phyloP scores from a whole-genome alignment of 2,888 invertebrate species.

The Erebia aethiops region DNA sequence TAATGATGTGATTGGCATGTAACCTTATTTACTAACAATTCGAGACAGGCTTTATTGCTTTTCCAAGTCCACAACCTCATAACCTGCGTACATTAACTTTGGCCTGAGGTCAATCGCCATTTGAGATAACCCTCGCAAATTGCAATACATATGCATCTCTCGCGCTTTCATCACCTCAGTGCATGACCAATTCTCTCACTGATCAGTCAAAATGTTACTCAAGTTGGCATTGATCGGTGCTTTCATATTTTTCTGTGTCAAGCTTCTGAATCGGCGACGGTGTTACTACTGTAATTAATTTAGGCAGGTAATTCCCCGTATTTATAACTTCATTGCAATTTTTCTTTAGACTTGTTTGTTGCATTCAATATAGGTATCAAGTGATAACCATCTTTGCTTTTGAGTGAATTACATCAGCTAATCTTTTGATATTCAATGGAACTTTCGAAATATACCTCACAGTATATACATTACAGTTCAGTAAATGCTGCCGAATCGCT shows the following conservation, averaged over 20 bases:
- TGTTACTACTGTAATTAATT: slow-evolving; percentile 56
- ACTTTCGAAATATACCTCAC: neutral
- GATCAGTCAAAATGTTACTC: slow-evolving; percentile 62
- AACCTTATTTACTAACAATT: slow-evolving; percentile 43
- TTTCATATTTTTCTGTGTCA: slow-evolving; percentile 67
- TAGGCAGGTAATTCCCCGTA: slow-evolving; percentile 34
- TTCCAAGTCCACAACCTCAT: slow-evolving; percentile 50
- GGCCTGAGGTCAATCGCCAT: slow-evolving; percentile 39
- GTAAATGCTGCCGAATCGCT: too few species aligned
- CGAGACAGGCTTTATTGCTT: slow-evolving; percentile 43
- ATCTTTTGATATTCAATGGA: neutral
- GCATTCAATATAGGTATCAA: neutral
- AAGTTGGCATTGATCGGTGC: slow-evolving; percentile 70
- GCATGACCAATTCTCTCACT: slow-evolving; percentile 42
- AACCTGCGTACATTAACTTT: slow-evolving; percentile 40
- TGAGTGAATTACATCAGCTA: neutral
- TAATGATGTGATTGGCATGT: slow-evolving; percentile 31
- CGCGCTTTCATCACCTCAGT: slow-evolving; percentile 45
- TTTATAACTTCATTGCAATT: neutral
- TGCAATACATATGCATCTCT: slow-evolving; percentile 41
- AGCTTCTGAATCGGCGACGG: slow-evolving; percentile 58
- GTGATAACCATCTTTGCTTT: neutral
- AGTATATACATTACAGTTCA: too few species aligned
- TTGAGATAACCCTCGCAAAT: slow-evolving; percentile 50
- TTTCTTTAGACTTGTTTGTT: neutral